Evolutionary conservation across 1,140 invertebrate species (phyloP).

Genomic region (Nylanderia fulva): DNA sequence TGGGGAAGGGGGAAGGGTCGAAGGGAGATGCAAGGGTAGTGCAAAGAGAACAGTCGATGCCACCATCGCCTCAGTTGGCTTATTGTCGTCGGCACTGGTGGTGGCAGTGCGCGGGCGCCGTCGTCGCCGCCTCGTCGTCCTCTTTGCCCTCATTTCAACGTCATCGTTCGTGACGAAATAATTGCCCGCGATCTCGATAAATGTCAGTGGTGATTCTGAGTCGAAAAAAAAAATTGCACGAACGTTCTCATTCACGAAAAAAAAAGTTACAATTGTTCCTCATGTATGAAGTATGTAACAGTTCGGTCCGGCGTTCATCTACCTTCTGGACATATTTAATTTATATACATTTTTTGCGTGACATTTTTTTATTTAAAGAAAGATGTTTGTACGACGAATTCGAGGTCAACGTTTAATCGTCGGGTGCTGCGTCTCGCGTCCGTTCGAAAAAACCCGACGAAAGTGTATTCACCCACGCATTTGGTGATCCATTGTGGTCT

Average conservation of each 20-base stretch:
- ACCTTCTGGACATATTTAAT: background rate
- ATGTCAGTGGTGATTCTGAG: background rate
- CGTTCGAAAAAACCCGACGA: background rate
- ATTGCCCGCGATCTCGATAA: constrained; percentile 28
- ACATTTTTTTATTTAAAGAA: background rate
- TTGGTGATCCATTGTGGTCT: background rate
- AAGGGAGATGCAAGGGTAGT: constrained; percentile 35
- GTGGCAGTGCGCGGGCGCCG: constrained; percentile 51
- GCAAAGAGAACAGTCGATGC: constrained; percentile 42
- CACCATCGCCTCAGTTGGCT: constrained; percentile 33
- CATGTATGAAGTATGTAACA: background rate
- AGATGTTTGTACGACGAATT: background rate
- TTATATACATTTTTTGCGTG: background rate
- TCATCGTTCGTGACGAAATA: constrained; percentile 36
- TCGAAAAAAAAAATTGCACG: background rate
- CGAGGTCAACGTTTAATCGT: background rate
- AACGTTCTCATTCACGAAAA: background rate
- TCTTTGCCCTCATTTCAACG: constrained; percentile 37
- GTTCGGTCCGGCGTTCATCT: background rate
- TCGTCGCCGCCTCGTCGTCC: constrained; percentile 12
- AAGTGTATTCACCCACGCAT: constrained; percentile 6
- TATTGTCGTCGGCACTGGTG: constrained; percentile 36
- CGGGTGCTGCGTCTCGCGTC: background rate
- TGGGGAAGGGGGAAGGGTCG: constrained; percentile 22
- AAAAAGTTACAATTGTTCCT: constrained; percentile 1